Evolutionary conservation across 1,140 invertebrate species (phyloP).

Genomic region (Portunus trituberculatus): DNA sequence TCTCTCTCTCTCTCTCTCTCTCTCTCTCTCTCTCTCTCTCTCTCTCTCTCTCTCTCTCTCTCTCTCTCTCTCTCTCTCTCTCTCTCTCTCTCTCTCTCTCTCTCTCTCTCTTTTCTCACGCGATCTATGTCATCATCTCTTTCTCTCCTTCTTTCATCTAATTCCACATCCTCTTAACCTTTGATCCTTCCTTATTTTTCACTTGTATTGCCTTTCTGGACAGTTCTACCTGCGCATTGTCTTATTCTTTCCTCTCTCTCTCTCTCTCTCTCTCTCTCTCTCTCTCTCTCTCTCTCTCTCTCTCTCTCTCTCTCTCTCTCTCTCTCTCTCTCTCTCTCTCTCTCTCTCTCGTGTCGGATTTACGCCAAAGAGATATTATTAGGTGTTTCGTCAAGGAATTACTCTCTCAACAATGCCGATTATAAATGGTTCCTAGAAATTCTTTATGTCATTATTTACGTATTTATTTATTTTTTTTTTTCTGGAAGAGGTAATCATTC

Average conservation of each 20-base stretch:
- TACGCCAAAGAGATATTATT: no score
- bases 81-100: neutral
- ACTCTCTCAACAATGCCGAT: no score
- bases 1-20: neutral
- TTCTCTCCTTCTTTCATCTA: neutral
- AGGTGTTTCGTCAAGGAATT: no score
- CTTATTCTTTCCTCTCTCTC: no score
- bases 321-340: neutral
- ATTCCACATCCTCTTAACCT: no score
- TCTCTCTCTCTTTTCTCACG: neutral
- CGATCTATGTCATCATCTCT: neutral
- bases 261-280: no score
- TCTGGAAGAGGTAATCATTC: neutral
- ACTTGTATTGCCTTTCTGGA: no score
- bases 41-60: conserved; percentile 10
- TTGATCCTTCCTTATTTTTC: neutral
- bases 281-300: no score
- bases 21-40: neutral
- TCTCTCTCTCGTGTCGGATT: neutral
- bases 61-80: neutral
- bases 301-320: no score
- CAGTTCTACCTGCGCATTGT: no score
- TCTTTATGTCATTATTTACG: no score
- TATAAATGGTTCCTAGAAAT: no score
- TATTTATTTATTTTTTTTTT: neutral